Conservation (phyloP, 2,113 vertebrate species). For the Tursiops truncatus region DNA sequence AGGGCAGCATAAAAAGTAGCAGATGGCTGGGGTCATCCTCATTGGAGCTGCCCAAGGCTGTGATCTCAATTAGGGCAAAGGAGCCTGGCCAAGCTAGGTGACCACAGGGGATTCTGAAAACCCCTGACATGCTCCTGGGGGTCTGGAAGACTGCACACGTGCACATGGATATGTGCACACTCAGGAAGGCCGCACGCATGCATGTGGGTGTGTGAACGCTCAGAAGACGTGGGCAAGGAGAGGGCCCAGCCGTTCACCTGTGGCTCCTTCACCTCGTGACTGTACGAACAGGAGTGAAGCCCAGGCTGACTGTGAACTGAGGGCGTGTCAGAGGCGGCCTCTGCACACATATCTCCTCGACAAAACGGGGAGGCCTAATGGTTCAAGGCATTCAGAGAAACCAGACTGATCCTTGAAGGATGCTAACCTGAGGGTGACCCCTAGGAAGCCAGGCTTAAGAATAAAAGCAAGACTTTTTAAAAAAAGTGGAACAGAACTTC, state of each 20-base stretch:
- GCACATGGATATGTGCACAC: too few species aligned
- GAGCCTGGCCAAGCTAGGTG: neutral
- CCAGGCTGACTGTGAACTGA: too few species aligned
- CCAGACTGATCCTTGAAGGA: neutral
- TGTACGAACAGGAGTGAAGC: too few species aligned
- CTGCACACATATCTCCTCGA: neutral
- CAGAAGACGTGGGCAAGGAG: neutral
- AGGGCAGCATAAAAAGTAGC: neutral
- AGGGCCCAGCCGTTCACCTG: neutral
- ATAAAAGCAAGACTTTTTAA: neutral
- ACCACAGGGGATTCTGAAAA: neutral
- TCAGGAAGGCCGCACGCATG: accelerated
- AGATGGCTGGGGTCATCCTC: neutral
- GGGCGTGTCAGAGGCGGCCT: neutral
- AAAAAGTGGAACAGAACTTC: neutral
- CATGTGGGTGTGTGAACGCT: accelerated
- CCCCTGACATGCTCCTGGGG: accelerated
- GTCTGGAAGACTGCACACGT: accelerated
- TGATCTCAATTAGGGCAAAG: accelerated
- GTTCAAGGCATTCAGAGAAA: neutral
- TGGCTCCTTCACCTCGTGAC: neutral
- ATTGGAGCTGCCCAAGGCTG: accelerated
- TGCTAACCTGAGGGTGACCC: neutral
- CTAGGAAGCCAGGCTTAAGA: neutral
- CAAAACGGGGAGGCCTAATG: too few species aligned